Evolutionary conservation across 2,797 vertebrate species (phyloP).

Genomic region (Lepus townsendii): DNA sequence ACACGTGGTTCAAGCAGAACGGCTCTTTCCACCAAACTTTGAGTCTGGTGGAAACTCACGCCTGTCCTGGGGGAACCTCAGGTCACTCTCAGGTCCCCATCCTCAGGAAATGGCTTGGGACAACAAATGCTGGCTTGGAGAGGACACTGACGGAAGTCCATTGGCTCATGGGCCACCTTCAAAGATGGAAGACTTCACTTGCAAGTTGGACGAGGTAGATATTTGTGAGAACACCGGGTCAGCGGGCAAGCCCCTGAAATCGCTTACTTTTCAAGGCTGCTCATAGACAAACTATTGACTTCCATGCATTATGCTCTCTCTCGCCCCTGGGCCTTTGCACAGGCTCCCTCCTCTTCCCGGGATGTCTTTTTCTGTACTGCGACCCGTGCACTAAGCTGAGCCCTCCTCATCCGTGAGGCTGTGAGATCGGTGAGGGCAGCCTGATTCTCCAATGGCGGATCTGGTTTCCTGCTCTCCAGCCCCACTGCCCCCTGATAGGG

Average conservation of each 20-base stretch:
- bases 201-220: not conserved
- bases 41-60: not conserved
- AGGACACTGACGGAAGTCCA: not conserved
- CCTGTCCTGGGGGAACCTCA: not conserved
- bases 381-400: not conserved
- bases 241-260: not conserved
- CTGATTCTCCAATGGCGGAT: not conserved
- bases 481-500: accelerated
- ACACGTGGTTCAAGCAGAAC: not conserved
- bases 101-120: not conserved
- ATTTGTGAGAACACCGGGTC: not conserved
- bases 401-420: not conserved
- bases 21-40: not conserved
- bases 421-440: not conserved
- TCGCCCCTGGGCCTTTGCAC: not conserved
- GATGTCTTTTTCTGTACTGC: not conserved
- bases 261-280: not conserved
- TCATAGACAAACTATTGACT: not conserved
- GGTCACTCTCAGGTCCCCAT: not conserved
- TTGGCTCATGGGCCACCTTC: too few species aligned
- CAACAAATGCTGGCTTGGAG: not conserved
- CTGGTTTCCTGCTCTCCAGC: not conserved
- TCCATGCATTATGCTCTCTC: not conserved
- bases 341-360: not conserved
- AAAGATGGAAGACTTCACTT: not conserved